phyloP scores from a whole-genome alignment of 2,797 vertebrate genomes.

The Potorous gilbertii region DNA sequence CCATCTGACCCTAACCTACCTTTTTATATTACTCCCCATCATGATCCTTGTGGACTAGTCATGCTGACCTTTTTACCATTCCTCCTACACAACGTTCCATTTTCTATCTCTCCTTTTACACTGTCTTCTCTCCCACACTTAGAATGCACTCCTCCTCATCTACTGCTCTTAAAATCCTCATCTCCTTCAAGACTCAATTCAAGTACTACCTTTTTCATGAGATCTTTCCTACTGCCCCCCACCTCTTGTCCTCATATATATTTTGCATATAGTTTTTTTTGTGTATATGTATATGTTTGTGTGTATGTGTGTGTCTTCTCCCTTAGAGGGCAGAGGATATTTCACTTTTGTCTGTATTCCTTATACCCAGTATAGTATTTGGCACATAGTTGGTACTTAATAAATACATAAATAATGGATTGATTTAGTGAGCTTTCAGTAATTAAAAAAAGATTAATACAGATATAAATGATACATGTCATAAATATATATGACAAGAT shows the following conservation, averaged over 20 bases:
- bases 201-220: neutral
- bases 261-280: neutral
- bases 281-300: too few relatives aligned
- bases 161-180: neutral
- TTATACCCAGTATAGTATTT: neutral
- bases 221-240: neutral
- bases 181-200: neutral
- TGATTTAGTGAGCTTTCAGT: too few relatives aligned
- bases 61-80: neutral
- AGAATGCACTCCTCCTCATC: neutral
- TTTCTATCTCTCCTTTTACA: neutral
- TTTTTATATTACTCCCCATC: neutral
- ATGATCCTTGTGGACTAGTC: neutral
- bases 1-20: neutral
- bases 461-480: neutral
- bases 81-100: neutral
- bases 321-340: neutral
- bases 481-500: neutral
- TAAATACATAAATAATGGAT: neutral
- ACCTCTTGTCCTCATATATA: neutral
- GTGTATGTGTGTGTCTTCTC: neutral
- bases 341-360: neutral
- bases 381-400: neutral
- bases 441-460: too few relatives aligned
- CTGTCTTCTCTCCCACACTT: neutral